phyloP scores from a whole-genome alignment of 2,113 vertebrate species.

The Odocoileus virginianus region DNA sequence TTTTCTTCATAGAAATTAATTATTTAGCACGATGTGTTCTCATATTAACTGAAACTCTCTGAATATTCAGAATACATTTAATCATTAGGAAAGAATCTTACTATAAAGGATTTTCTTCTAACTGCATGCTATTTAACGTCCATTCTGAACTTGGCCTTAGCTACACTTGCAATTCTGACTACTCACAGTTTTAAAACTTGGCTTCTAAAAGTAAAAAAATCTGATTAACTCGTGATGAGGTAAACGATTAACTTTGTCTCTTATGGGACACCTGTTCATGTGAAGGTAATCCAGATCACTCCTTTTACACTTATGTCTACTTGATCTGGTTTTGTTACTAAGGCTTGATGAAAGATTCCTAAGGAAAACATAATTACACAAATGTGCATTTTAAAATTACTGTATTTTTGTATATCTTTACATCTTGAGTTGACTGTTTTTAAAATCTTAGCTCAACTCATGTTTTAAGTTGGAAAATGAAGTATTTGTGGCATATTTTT shows the following conservation, averaged over 20 bases:
- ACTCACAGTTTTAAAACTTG: slow-evolving; percentile 54
- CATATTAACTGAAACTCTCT: neutral
- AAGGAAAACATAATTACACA: neutral
- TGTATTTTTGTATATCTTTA: slow-evolving; percentile 18
- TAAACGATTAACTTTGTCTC: slow-evolving; percentile 45
- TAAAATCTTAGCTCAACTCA: slow-evolving; percentile 32
- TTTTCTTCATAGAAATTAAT: slow-evolving; percentile 1
- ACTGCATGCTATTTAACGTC: slow-evolving; percentile 11
- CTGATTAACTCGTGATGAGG: slow-evolving; percentile 44
- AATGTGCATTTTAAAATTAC: neutral
- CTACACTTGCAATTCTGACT: slow-evolving; percentile 30
- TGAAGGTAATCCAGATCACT: neutral
- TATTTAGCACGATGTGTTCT: neutral
- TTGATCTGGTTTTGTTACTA: slow-evolving; percentile 22
- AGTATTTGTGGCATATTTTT: neutral
- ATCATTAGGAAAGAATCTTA: neutral
- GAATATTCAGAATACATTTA: slow-evolving; percentile 20
- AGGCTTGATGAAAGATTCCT: neutral
- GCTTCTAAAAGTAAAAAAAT: neutral
- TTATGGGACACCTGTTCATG: neutral
- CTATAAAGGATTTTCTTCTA: neutral
- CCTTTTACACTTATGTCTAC: neutral
- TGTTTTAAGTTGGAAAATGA: slow-evolving; percentile 41
- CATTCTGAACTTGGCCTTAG: slow-evolving; percentile 41
- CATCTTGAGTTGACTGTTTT: neutral